Evolutionary conservation across 2,113 vertebrate species (phyloP).

Genomic region (Gobius niger): DNA sequence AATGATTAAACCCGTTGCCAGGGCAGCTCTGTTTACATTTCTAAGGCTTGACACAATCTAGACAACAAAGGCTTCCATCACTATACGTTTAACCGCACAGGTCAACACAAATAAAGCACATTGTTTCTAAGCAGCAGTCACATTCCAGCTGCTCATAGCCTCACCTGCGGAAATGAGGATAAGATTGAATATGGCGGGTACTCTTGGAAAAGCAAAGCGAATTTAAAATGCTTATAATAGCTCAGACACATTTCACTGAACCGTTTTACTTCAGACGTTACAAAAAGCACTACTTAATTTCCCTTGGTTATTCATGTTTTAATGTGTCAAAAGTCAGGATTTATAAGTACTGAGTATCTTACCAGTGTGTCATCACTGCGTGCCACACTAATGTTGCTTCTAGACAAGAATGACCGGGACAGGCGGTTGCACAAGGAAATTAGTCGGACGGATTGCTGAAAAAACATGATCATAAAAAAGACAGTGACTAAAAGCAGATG

Average conservation of each 20-base stretch:
- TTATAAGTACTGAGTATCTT: slow-evolving; percentile 57
- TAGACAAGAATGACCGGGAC: slow-evolving; percentile 96
- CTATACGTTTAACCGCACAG: background rate
- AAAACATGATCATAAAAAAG: background rate
- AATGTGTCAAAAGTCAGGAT: background rate
- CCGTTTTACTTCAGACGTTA: too few species aligned
- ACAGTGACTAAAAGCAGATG: background rate
- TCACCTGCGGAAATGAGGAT: slow-evolving; percentile 27
- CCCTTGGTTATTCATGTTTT: too few species aligned
- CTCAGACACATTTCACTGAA: too few species aligned
- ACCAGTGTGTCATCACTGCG: slow-evolving; percentile 97
- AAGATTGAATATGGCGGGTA: slow-evolving; percentile 27
- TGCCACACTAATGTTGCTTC: slow-evolving; percentile 96
- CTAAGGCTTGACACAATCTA: background rate
- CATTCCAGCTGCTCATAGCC: slow-evolving; percentile 19
- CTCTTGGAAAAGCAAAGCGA: background rate
- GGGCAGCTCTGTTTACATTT: slow-evolving; percentile 28
- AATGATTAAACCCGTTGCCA: slow-evolving; percentile 54
- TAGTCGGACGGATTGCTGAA: slow-evolving; percentile 96
- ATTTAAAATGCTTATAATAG: slow-evolving; percentile 18
- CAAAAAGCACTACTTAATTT: too few species aligned
- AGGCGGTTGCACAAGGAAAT: slow-evolving; percentile 99
- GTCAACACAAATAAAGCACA: background rate
- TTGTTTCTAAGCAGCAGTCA: background rate
- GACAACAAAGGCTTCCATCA: background rate